Conservation (phyloP, 2,113 vertebrate genomes). For the Prochilodus magdalenae region DNA sequence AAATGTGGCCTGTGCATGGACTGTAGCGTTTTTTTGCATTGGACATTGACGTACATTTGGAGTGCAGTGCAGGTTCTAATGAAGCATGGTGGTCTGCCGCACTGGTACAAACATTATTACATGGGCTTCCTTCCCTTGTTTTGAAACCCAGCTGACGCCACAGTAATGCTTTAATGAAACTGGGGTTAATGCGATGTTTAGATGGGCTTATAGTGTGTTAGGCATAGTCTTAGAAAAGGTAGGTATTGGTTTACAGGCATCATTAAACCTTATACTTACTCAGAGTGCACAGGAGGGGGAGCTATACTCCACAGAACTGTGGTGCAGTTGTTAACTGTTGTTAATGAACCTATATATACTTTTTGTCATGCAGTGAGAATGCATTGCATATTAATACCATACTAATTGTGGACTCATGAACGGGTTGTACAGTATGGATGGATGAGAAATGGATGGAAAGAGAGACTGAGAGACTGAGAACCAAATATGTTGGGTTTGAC, state of each 20-base stretch:
- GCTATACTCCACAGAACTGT: neutral
- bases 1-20: too few relatives aligned
- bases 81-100: too few relatives aligned
- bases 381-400: neutral
- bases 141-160: too few relatives aligned
- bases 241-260: neutral
- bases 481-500: neutral
- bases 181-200: too few relatives aligned
- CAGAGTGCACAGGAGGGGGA: conserved; percentile 16
- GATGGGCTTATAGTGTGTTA: too few relatives aligned
- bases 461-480: neutral
- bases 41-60: neutral
- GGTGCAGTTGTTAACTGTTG: neutral
- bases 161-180: too few relatives aligned
- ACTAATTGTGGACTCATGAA: neutral
- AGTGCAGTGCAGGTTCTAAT: too few relatives aligned
- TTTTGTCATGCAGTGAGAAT: neutral
- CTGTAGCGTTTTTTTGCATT: neutral
- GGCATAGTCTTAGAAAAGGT: neutral
- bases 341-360: neutral
- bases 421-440: neutral
- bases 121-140: too few relatives aligned
- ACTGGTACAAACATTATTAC: too few relatives aligned
- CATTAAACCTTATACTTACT: conserved; percentile 1
- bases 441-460: neutral